Evolutionary conservation across 2,888 invertebrate genomes (phyloP).

Genomic region (Rhagonycha fulva): DNA sequence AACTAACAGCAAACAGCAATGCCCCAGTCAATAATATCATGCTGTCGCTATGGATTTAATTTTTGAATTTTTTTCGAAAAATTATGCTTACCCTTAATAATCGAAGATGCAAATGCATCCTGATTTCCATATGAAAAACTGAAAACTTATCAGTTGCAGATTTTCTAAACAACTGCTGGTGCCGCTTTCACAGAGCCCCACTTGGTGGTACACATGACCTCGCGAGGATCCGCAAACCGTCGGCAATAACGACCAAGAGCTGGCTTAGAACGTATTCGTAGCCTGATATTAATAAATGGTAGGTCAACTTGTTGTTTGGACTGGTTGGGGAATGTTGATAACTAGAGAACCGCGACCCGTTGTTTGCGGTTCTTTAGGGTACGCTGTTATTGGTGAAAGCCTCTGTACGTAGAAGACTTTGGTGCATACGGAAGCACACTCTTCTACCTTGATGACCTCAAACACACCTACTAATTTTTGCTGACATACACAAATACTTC

Average conservation of each 20-base stretch:
- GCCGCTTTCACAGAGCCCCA: constrained; percentile 50
- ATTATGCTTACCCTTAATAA: constrained; percentile 43
- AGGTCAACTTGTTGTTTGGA: constrained; percentile 37
- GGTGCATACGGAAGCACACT: constrained; percentile 25
- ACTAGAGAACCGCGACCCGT: constrained; percentile 26
- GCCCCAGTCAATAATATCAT: constrained; percentile 18
- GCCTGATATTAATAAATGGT: constrained; percentile 35
- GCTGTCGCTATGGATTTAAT: constrained; percentile 3
- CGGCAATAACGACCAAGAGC: constrained; percentile 36
- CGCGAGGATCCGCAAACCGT: constrained; percentile 51
- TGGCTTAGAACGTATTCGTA: constrained; percentile 25
- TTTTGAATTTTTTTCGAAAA: constrained; percentile 7
- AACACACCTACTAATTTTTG: constrained; percentile 12
- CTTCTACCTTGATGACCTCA: constrained; percentile 26
- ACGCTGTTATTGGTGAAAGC: constrained; percentile 24
- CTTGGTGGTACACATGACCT: constrained; percentile 51
- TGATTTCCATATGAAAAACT: constrained; percentile 25
- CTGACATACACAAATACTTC: background rate
- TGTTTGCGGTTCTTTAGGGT: constrained; percentile 19
- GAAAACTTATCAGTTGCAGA: constrained; percentile 45
- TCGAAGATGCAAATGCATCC: constrained; percentile 38
- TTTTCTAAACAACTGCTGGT: constrained; percentile 54
- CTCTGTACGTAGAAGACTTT: constrained; percentile 10
- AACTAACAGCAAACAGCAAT: constrained; percentile 15
- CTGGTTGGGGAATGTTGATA: constrained; percentile 42